Percentiles rank a stretch among this genome's conserved stretches.
Conservation (phyloP, 2,888 invertebrate species). For the Macrophya annulata region DNA sequence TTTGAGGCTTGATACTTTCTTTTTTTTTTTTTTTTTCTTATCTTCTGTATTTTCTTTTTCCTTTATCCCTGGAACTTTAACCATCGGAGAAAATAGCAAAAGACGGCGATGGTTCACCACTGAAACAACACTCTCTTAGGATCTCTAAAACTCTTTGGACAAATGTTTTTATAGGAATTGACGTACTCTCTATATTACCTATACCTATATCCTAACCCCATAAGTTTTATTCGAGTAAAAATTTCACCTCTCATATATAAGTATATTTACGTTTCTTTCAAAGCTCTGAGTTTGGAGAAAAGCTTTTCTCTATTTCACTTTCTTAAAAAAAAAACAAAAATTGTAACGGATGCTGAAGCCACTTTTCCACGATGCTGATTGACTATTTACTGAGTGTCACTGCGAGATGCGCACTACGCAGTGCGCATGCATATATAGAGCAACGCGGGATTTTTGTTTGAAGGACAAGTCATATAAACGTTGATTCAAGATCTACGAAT, state of each 20-base stretch:
- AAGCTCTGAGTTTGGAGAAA: background rate
- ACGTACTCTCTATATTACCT: background rate
- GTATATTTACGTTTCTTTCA: background rate
- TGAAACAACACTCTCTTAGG: constrained; percentile 53
- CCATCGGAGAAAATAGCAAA: background rate
- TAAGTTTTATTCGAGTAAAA: background rate
- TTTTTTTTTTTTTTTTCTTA: constrained; percentile 26
- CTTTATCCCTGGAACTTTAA: constrained; percentile 41
- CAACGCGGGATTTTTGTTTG: no score
- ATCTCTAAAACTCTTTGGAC: constrained; percentile 51
- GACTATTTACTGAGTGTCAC: no score
- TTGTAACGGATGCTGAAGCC: no score
- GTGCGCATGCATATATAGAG: no score
- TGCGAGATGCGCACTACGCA: no score
- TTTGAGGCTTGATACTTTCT: constrained; percentile 55
- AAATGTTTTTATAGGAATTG: constrained; percentile 36
- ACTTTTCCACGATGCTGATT: no score
- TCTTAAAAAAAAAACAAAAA: no score
- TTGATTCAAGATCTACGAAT: no score
- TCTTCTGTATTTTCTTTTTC: constrained; percentile 62
- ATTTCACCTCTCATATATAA: background rate
- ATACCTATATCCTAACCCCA: no score
- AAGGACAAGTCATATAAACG: no score
- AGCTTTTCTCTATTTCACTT: no score
- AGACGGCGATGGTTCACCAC: constrained; percentile 20